Evolutionary conservation across 2,797 vertebrate species (phyloP).

Genomic region (Enteromius argenteus): DNA sequence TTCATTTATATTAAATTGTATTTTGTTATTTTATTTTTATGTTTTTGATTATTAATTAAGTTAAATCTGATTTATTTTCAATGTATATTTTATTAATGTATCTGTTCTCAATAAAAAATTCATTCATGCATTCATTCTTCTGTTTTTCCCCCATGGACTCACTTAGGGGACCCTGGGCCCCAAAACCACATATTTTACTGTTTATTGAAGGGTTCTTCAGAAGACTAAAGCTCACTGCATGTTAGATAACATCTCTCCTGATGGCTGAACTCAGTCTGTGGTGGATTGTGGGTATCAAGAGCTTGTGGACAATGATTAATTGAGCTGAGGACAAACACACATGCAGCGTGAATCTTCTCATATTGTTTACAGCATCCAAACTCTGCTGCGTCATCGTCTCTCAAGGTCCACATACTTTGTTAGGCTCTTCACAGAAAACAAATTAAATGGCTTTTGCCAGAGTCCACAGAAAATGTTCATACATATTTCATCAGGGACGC

Average conservation of each 20-base stretch:
- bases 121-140: no score
- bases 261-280: background rate
- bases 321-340: background rate
- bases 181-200: background rate
- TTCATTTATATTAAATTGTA: background rate
- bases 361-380: background rate
- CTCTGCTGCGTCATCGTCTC: background rate
- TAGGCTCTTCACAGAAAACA: background rate
- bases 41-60: background rate
- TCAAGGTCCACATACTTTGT: background rate
- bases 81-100: background rate
- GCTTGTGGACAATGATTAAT: background rate
- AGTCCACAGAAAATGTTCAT: constrained; percentile 15
- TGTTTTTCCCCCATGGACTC: no score
- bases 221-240: background rate
- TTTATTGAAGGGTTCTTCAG: background rate
- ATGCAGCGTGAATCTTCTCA: background rate
- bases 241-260: background rate
- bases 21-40: background rate
- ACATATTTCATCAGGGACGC: constrained; percentile 26
- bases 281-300: background rate
- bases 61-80: background rate
- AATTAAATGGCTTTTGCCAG: constrained; percentile 25
- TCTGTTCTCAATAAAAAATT: background rate
- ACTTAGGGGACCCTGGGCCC: no score